These are phyloP conservation scores for Drosophila ficusphila DNA, from an alignment of 1,140 invertebrate species.

Conservation along the genomic window DNA sequence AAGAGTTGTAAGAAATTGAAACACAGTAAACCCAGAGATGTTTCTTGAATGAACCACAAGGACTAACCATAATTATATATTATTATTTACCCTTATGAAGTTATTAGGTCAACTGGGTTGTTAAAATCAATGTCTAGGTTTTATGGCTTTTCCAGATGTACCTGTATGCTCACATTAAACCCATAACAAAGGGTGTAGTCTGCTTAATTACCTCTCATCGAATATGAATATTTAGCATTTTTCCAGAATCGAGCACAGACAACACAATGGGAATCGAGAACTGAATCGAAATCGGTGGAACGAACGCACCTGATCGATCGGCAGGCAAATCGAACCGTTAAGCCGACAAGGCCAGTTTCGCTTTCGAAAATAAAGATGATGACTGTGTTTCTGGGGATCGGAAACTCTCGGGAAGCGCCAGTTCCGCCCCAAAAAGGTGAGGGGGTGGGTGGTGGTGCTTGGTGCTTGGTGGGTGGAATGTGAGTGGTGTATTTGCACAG, in stretches of 20 bases:
- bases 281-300: neutral
- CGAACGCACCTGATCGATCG: slow-evolving; percentile 7
- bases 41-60: no score
- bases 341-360: neutral
- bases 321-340: neutral
- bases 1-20: no score
- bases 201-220: no score
- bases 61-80: no score
- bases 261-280: slow-evolving; percentile 20
- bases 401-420: neutral
- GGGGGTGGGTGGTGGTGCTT: neutral
- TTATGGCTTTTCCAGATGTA: no score
- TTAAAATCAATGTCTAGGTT: no score
- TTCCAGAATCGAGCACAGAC: neutral
- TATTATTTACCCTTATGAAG: no score
- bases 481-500: neutral
- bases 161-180: no score
- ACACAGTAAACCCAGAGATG: no score
- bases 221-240: no score
- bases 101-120: no score
- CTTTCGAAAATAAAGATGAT: slow-evolving; percentile 35
- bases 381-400: slow-evolving; percentile 14
- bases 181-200: no score
- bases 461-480: neutral
- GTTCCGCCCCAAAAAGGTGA: neutral